Evolutionary conservation across 2,888 invertebrate genomes (phyloP).

Genomic region (Blera fallax): DNA sequence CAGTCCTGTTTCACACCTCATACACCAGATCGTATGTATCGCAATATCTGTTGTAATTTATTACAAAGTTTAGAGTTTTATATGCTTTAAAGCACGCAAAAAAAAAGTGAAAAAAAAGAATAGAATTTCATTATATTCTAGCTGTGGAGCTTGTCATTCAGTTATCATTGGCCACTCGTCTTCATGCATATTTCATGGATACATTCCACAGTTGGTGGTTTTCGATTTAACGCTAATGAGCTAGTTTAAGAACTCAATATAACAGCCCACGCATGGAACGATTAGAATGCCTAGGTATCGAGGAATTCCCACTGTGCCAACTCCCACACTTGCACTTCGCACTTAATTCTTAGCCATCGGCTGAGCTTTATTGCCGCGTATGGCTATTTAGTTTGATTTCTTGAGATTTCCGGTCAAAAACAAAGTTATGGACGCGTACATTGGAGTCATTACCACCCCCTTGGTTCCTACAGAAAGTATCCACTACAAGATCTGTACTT

Average conservation of each 20-base stretch:
- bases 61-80: background rate
- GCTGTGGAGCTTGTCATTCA: background rate
- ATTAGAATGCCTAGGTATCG: background rate
- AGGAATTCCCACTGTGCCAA: background rate
- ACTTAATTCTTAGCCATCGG: background rate
- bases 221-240: background rate
- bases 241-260: background rate
- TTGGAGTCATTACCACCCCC: too few relatives aligned
- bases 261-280: constrained; percentile 1
- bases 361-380: background rate
- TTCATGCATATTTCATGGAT: constrained; percentile 44
- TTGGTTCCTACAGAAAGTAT: background rate
- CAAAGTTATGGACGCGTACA: background rate
- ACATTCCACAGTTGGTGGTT: constrained; percentile 7
- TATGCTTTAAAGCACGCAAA: background rate
- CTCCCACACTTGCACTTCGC: background rate
- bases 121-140: background rate
- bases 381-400: background rate
- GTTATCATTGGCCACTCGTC: constrained; percentile 7
- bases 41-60: background rate
- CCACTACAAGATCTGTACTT: background rate
- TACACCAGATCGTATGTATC: background rate
- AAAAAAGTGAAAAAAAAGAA: too few relatives aligned
- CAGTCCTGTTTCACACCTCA: constrained; percentile 15
- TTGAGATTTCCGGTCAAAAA: background rate